Percentiles rank a stretch among this genome's conserved stretches.
These are phyloP conservation scores for Atrina japonica DNA, from an alignment of 2,888 invertebrate species.

Conservation along the genomic window DNA sequence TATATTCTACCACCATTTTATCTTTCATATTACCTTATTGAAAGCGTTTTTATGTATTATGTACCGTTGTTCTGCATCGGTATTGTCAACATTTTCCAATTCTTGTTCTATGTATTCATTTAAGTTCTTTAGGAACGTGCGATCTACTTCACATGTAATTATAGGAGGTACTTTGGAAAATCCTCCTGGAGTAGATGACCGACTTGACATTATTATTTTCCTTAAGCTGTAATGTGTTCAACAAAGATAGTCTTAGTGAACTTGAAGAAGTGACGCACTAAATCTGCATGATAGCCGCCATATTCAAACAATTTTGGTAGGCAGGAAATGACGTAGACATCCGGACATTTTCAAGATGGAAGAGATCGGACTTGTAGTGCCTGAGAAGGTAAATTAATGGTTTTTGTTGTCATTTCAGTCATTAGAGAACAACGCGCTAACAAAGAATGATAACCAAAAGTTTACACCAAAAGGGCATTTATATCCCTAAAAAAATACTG, in stretches of 20 bases:
- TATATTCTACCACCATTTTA: too few relatives aligned
- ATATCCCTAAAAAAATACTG: too few relatives aligned
- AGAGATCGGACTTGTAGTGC: slow-evolving; percentile 89
- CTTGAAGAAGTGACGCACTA: too few relatives aligned
- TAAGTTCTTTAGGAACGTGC: slow-evolving; percentile 69
- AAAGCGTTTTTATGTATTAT: slow-evolving; percentile 76
- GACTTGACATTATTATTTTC: slow-evolving; percentile 35
- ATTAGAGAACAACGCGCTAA: too few relatives aligned
- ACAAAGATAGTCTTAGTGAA: too few relatives aligned
- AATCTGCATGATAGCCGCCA: slow-evolving; percentile 30
- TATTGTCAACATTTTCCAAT: slow-evolving; percentile 62
- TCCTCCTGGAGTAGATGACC: slow-evolving; percentile 58
- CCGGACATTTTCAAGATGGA: slow-evolving; percentile 84
- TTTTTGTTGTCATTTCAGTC: background rate
- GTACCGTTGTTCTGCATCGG: slow-evolving; percentile 75
- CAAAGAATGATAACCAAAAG: too few relatives aligned
- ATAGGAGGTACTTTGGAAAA: slow-evolving; percentile 76
- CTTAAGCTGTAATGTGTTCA: too few relatives aligned
- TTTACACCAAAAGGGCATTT: too few relatives aligned
- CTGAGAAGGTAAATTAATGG: slow-evolving; percentile 87
- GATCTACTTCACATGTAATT: slow-evolving; percentile 73
- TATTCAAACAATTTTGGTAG: slow-evolving; percentile 56
- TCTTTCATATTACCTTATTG: slow-evolving; percentile 77
- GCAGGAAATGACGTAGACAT: slow-evolving; percentile 56
- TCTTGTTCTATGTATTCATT: slow-evolving; percentile 74